A percentile compares a stretch with the other conserved stretches of the same genome.
phyloP scores from a whole-genome alignment of 2,888 invertebrate species.

The Phortica okadai region DNA sequence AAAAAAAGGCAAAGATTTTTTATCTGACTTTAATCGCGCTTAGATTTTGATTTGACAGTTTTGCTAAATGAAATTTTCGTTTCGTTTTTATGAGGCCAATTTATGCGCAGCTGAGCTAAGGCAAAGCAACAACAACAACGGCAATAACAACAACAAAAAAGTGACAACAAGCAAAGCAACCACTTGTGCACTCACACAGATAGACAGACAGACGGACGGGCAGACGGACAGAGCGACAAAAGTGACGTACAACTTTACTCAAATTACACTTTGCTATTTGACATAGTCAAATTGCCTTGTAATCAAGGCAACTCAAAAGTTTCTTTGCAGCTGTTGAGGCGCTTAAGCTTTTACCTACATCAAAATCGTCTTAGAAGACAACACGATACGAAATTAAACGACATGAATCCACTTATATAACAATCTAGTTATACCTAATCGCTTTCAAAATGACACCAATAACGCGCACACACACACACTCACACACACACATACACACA shows the following conservation, averaged over 20 bases:
- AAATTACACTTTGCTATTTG: conserved; percentile 41
- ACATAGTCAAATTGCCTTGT: conserved; percentile 57
- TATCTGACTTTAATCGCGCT: conserved; percentile 31
- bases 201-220: background rate
- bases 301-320: conserved; percentile 64
- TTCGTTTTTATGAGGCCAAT: conserved; percentile 17
- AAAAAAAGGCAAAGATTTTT: conserved; percentile 23
- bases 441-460: conserved; percentile 44
- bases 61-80: conserved; percentile 67
- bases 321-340: conserved; percentile 36
- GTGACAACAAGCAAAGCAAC: too few relatives aligned
- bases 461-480: conserved; percentile 34
- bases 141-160: background rate
- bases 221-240: background rate
- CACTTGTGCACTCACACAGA: too few relatives aligned
- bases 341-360: conserved; percentile 58
- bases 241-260: background rate
- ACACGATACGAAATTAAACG: background rate
- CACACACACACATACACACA: conserved; percentile 34
- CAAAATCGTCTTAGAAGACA: conserved; percentile 59
- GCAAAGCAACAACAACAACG: background rate
- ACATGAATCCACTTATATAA: conserved; percentile 46
- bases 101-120: conserved; percentile 3
- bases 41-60: conserved; percentile 68
- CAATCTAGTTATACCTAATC: conserved; percentile 69